Conservation (phyloP, 2,888 invertebrate genomes). For the Caenorhabditis sulstoni region DNA sequence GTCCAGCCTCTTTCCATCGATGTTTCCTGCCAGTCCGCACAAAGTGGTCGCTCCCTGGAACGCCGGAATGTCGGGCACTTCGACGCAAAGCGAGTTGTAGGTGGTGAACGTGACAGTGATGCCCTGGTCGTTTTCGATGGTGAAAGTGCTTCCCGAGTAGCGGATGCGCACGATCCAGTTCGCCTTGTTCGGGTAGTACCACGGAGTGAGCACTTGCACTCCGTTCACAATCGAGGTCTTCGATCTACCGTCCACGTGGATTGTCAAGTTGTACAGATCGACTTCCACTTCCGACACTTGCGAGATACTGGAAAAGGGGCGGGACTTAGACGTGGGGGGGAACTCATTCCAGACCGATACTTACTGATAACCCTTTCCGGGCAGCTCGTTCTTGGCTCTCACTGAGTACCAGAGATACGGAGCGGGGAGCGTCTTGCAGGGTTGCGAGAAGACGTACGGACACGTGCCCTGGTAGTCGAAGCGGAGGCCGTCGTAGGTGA, state of each 20-base stretch:
- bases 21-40: constrained; percentile 74
- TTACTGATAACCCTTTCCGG: constrained; percentile 52
- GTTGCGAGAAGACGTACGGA: constrained; percentile 77
- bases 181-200: constrained; percentile 68
- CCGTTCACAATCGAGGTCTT: constrained; percentile 66
- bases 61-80: constrained; percentile 70
- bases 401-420: constrained; percentile 66
- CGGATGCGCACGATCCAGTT: constrained; percentile 47
- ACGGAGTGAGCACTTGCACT: constrained; percentile 66
- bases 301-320: constrained; percentile 64
- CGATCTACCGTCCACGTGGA: constrained; percentile 67
- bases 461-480: constrained; percentile 78
- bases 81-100: constrained; percentile 60
- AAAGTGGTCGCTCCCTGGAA: constrained; percentile 69
- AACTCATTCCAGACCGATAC: constrained; percentile 14
- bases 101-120: constrained; percentile 62
- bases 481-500: constrained; percentile 78
- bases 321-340: not conserved
- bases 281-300: constrained; percentile 69
- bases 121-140: constrained; percentile 60
- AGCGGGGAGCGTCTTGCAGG: constrained; percentile 54
- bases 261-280: constrained; percentile 65
- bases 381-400: constrained; percentile 68
- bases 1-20: constrained; percentile 69
- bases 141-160: constrained; percentile 60